A percentile compares a stretch with the other conserved stretches of the same genome.
These are phyloP conservation scores for Lucilia sericata DNA, from an alignment of 1,140 invertebrate genomes.

Conservation along the genomic window DNA sequence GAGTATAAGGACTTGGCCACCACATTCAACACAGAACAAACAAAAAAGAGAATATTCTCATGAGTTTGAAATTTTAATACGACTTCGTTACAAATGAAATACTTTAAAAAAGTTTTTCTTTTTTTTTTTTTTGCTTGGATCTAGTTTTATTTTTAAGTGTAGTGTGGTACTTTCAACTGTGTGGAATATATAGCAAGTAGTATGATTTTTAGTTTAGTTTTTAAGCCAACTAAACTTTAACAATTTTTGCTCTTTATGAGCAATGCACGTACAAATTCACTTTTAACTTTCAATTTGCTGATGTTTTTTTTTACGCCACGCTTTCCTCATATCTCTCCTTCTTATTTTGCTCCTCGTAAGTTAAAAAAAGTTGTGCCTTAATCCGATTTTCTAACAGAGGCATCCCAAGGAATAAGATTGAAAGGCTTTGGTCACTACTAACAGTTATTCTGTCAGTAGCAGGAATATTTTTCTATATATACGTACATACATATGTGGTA, in stretches of 20 bases:
- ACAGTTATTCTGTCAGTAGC: background rate
- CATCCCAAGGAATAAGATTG: constrained; percentile 10
- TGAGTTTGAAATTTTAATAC: constrained; percentile 12
- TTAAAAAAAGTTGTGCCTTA: constrained; percentile 2
- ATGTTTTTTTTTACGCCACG: background rate
- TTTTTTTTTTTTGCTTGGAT: background rate
- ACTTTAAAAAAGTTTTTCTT: constrained; percentile 30
- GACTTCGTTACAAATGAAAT: constrained; percentile 35
- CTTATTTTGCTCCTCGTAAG: background rate
- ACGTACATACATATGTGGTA: background rate
- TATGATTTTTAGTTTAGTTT: background rate
- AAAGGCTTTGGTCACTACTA: constrained; percentile 22
- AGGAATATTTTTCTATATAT: background rate
- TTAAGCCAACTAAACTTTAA: background rate
- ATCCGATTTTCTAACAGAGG: constrained; percentile 23
- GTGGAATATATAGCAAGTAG: no score
- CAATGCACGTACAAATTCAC: constrained; percentile 35
- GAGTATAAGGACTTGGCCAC: background rate
- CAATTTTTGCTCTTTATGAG: background rate
- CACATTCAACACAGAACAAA: background rate
- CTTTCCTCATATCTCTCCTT: background rate
- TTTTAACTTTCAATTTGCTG: constrained; percentile 38
- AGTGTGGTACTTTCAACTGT: no score
- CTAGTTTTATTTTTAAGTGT: no score
- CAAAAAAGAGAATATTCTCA: background rate